These are phyloP conservation scores for Sparus aurata DNA, from an alignment of 2,797 vertebrate genomes.

Conservation along the genomic window DNA sequence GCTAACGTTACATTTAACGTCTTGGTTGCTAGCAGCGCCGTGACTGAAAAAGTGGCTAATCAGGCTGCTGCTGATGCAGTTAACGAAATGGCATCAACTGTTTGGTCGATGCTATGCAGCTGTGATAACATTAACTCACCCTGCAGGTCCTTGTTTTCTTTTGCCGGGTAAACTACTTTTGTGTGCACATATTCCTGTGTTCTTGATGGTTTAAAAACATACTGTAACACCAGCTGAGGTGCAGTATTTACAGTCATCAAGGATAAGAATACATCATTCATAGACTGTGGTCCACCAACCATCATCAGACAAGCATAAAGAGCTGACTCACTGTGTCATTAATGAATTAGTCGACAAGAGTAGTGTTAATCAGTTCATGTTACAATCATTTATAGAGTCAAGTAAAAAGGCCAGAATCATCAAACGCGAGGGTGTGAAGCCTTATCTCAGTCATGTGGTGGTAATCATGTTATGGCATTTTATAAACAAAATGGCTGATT, in stretches of 20 bases:
- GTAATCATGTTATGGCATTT: background rate
- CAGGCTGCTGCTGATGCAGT: background rate
- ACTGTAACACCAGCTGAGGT: background rate
- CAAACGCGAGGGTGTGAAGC: background rate
- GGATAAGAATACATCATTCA: too few relatives aligned
- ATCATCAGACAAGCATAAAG: background rate
- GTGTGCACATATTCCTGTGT: background rate
- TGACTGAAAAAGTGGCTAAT: conserved; percentile 6
- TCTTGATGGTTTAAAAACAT: background rate
- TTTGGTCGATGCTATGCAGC: background rate
- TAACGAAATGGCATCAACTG: background rate
- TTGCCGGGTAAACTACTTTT: background rate
- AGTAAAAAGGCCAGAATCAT: background rate
- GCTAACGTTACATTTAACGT: conserved; percentile 5
- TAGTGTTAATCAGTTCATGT: background rate
- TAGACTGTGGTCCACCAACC: background rate
- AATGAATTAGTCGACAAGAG: background rate
- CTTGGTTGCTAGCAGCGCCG: conserved; percentile 3
- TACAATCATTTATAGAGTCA: background rate
- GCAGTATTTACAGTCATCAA: background rate
- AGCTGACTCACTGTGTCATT: background rate
- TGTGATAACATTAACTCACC: background rate
- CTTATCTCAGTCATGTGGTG: background rate
- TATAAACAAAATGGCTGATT: background rate
- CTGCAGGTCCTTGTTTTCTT: too few relatives aligned